Evolutionary conservation across 2,888 invertebrate genomes (phyloP).

Genomic region (Phasia obesa): DNA sequence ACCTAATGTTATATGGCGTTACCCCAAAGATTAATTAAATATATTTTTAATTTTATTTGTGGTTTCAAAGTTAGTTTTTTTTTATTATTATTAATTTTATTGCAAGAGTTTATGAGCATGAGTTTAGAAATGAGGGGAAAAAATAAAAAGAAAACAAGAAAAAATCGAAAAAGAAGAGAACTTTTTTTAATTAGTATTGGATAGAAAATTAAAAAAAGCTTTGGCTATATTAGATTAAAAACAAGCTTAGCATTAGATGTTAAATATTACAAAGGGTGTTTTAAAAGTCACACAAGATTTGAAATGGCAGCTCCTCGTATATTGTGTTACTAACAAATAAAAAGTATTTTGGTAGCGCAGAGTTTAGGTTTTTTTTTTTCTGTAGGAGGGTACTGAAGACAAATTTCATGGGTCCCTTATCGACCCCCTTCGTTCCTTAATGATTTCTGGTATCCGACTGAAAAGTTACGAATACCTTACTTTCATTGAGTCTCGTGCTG

Average conservation of each 20-base stretch:
- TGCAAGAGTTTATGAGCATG: slow-evolving; percentile 47
- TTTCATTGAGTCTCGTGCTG: no score
- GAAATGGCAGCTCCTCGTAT: no score
- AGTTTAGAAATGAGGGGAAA: slow-evolving; percentile 43
- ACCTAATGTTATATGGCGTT: slow-evolving; percentile 84
- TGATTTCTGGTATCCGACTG: no score
- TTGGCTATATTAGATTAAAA: slow-evolving; percentile 29
- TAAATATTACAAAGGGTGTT: slow-evolving; percentile 6
- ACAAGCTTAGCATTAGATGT: slow-evolving; percentile 45
- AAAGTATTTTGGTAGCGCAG: no score
- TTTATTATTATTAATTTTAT: slow-evolving; percentile 36
- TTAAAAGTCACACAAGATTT: no score
- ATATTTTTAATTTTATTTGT: slow-evolving; percentile 23
- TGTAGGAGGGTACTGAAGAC: no score
- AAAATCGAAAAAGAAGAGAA: slow-evolving; percentile 37
- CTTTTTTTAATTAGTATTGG: slow-evolving; percentile 38
- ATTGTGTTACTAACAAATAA: background rate
- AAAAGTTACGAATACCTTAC: no score
- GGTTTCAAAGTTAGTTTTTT: slow-evolving; percentile 7
- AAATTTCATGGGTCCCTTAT: no score
- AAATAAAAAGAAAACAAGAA: slow-evolving; percentile 61
- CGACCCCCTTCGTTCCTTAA: no score
- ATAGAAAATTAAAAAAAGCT: slow-evolving; percentile 22
- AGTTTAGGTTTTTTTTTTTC: no score
- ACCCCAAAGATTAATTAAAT: slow-evolving; percentile 54